Percentiles rank a stretch among this genome's conserved stretches.
Evolutionary conservation across 1,140 invertebrate genomes (phyloP).

Genomic region (Brachionus koreanus): DNA sequence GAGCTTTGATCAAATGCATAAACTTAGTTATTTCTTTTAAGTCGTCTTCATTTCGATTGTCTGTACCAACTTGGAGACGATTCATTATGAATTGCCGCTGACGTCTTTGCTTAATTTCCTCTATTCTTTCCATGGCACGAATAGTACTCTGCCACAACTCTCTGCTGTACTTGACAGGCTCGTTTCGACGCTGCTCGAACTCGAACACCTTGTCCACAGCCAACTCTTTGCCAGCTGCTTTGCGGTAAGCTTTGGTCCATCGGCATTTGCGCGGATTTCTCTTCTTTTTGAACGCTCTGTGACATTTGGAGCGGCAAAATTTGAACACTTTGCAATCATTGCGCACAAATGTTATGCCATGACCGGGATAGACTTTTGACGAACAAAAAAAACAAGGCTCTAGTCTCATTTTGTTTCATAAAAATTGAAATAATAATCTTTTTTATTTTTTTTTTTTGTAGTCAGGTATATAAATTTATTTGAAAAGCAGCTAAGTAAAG

Average conservation of each 20-base stretch:
- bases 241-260: conserved; percentile 98
- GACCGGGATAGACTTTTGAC: conserved; percentile 64
- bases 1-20: conserved; percentile 70
- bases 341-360: conserved; percentile 62
- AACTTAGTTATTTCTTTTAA: conserved; percentile 84
- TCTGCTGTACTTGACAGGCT: conserved; percentile 86
- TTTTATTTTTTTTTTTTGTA: neutral
- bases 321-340: conserved; percentile 74
- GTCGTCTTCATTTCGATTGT: conserved; percentile 78
- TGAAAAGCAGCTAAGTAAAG: neutral
- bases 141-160: conserved; percentile 86
- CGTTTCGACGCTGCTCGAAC: conserved; percentile 87
- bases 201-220: conserved; percentile 91
- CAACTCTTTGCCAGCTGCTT: conserved; percentile 91
- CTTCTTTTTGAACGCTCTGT: conserved; percentile 96
- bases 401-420: conserved; percentile 58
- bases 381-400: conserved; percentile 66
- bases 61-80: conserved; percentile 78
- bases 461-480: neutral
- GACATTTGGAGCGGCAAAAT: conserved; percentile 97
- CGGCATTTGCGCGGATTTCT: conserved; percentile 94
- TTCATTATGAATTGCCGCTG: conserved; percentile 74
- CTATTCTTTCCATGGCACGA: conserved; percentile 87
- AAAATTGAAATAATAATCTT: neutral
- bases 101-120: conserved; percentile 70